phyloP scores from a whole-genome alignment of 2,888 invertebrate species.

The Euzetes globulus region DNA sequence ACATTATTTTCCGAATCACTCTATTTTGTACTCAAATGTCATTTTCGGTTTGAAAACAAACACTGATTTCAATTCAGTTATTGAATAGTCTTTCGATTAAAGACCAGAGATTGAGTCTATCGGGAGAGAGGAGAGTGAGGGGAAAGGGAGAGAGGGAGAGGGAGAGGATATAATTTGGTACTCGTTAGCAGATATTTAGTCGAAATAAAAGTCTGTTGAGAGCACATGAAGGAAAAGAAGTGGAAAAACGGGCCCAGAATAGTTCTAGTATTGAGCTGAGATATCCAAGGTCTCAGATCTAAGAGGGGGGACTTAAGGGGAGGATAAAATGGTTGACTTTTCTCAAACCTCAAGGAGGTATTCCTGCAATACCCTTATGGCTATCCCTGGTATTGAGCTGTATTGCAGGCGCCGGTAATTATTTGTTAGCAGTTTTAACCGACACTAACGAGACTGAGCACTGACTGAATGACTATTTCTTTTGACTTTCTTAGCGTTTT shows the following conservation, averaged over 20 bases:
- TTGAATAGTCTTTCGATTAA: background rate
- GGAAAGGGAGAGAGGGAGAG: background rate
- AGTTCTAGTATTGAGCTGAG: background rate
- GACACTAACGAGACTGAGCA: slow-evolving; percentile 7
- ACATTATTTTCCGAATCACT: background rate
- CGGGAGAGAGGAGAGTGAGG: background rate
- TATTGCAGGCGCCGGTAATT: background rate
- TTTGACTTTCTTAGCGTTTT: background rate
- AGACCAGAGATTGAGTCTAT: background rate
- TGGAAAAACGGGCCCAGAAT: background rate
- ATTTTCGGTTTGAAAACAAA: background rate
- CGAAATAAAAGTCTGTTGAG: background rate
- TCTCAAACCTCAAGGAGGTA: no score
- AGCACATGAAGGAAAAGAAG: background rate
- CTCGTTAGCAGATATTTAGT: slow-evolving; percentile 2
- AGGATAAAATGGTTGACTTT: no score
- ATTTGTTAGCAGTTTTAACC: slow-evolving; percentile 10
- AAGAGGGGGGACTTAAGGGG: no score
- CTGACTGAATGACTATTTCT: background rate
- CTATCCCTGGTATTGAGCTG: no score
- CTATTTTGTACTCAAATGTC: background rate
- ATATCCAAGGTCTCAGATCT: no score
- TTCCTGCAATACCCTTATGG: no score
- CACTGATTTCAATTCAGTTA: background rate
- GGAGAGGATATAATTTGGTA: background rate